Evolutionary conservation across 2,113 vertebrate genomes (phyloP), one percentile per base, ranked within the genome.

Genomic region (Loxodonta africana): DNA sequence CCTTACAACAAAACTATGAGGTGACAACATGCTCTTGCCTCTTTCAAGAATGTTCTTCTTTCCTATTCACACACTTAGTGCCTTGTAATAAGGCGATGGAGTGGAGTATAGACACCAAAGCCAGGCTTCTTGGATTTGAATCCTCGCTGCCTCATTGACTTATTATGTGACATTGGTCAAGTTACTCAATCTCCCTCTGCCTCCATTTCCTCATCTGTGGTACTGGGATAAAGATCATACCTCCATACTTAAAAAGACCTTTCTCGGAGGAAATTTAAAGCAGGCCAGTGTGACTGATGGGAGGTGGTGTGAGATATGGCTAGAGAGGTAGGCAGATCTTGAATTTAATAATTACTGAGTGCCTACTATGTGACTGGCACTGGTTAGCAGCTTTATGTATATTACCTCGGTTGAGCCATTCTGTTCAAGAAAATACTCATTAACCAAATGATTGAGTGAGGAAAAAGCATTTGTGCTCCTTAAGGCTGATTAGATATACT

Each of bases 391-490:
- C 14, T 73, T 88, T 33, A 4, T 3, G 8, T 1, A 0, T 44
- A 10, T 88, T 88, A 20, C 80, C 78, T 89, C 15, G 2, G 1
- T 20, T 78, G 33, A 37, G 21, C 46, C 3, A 17, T 62, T 91
- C 85, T 53, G 81, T 93, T 91, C 33, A 48, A 83, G 67, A 63
- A 88, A 92, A 77, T 51, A 25, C 62, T 89, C 80, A 46, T 83
- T 95, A 93, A 80, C 62, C 33, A 71, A 83, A 77, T 94, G 57
- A 60, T 12, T 77, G 44, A 84, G 17, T 41, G 74, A 62, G 71
- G 60, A 62, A 37, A 51, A 88, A 91, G 60, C 8, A 26, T 20
- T 67, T 21, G 11, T 73, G 12, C 26, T 92, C 60, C 77, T 60
- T 81, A 81, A 65, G 41, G 18, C 46, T 81, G 62, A 57, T 30